phyloP scores from a whole-genome alignment of 2,797 vertebrate genomes.

The Coccyzus lansbergi region DNA sequence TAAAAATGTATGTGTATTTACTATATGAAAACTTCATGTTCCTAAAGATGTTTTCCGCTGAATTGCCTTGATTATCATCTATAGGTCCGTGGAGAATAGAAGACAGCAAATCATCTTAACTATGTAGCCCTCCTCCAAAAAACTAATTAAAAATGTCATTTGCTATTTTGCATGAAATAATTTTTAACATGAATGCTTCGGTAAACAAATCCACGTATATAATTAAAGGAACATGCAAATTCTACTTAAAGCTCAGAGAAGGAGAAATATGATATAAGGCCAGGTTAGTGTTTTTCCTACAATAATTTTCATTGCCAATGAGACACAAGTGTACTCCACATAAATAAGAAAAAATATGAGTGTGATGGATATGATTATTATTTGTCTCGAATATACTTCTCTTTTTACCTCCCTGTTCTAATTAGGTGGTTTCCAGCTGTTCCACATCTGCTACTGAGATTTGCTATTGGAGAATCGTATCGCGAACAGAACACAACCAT shows the following conservation, averaged over 20 bases:
- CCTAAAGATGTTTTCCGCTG: background rate
- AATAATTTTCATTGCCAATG: slow-evolving; percentile 33
- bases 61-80: background rate
- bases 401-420: slow-evolving; percentile 19
- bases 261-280: slow-evolving; percentile 8
- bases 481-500: background rate
- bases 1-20: background rate
- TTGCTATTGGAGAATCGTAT: slow-evolving; percentile 13
- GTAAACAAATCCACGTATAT: slow-evolving; percentile 46
- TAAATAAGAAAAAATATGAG: slow-evolving; percentile 42
- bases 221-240: slow-evolving; percentile 48
- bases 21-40: background rate
- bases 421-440: slow-evolving; percentile 70
- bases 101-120: slow-evolving; percentile 22
- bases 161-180: background rate
- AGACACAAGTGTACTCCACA: slow-evolving; percentile 34
- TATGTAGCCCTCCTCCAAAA: background rate
- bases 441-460: slow-evolving; percentile 47
- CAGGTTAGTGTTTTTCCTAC: slow-evolving; percentile 7
- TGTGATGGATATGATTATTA: slow-evolving; percentile 65
- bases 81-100: background rate
- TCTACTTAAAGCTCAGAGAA: slow-evolving; percentile 46
- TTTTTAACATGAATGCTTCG: slow-evolving; percentile 11
- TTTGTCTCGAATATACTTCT: slow-evolving; percentile 31
- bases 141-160: slow-evolving; percentile 50